A percentile compares a stretch with the other conserved stretches of the same genome.
These are phyloP conservation scores for Tamias sibiricus DNA, from an alignment of 2,113 vertebrate species.

Conservation along the genomic window DNA sequence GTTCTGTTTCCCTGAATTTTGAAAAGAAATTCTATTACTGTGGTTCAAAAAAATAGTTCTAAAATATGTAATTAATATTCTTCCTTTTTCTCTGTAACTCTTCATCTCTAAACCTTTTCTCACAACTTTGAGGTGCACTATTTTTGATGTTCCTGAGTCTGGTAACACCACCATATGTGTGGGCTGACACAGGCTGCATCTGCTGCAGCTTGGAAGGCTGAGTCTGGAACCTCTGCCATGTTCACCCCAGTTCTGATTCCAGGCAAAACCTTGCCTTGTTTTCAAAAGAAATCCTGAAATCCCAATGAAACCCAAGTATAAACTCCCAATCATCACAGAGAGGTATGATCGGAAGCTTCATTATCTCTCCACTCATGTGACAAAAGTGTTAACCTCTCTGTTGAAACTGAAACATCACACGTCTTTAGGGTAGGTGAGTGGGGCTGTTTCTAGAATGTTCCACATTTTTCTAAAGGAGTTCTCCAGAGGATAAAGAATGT, in stretches of 20 bases:
- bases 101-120: constrained; percentile 16
- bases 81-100: not conserved
- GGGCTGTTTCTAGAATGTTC: constrained; percentile 36
- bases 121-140: constrained; percentile 5
- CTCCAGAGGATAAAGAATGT: not conserved
- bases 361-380: not conserved
- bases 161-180: not conserved
- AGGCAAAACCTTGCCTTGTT: constrained; percentile 41
- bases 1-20: constrained; percentile 2
- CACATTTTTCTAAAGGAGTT: not conserved
- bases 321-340: not conserved
- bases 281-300: constrained; percentile 45
- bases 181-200: not conserved
- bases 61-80: not conserved
- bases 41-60: constrained; percentile 34
- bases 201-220: not conserved
- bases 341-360: not conserved
- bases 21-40: constrained; percentile 26
- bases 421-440: not conserved
- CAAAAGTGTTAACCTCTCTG: not conserved
- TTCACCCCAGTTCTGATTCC: not conserved
- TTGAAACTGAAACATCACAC: not conserved
- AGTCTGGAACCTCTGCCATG: not conserved
- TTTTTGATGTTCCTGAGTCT: constrained; percentile 52
- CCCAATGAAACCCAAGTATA: not conserved